Conservation (phyloP, 2,888 invertebrate genomes). For the Prenolepis imparis region DNA sequence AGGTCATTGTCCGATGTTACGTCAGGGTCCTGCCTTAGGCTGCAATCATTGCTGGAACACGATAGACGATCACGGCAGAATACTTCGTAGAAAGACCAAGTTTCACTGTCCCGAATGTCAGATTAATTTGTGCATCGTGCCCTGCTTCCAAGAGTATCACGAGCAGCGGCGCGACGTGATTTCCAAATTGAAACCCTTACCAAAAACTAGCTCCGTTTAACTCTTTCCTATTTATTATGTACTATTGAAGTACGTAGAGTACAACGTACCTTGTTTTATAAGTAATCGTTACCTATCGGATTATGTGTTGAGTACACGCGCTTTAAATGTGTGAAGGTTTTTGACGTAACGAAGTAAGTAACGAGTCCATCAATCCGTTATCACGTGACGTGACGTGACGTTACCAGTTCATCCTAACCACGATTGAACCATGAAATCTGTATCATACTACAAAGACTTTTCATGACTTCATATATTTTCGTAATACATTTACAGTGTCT, state of each 20-base stretch:
- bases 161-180: slow-evolving; percentile 87
- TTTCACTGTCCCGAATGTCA: slow-evolving; percentile 96
- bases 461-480: slow-evolving; percentile 45
- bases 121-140: slow-evolving; percentile 95
- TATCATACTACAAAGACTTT: slow-evolving; percentile 10
- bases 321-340: slow-evolving; percentile 43
- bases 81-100: slow-evolving; percentile 94
- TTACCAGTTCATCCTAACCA: slow-evolving; percentile 13
- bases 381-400: not conserved
- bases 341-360: not conserved
- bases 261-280: slow-evolving; percentile 23
- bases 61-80: slow-evolving; percentile 93
- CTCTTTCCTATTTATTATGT: slow-evolving; percentile 32
- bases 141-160: slow-evolving; percentile 95
- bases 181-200: slow-evolving; percentile 78
- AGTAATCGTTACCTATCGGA: slow-evolving; percentile 26
- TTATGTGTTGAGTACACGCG: slow-evolving; percentile 30
- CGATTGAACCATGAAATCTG: slow-evolving; percentile 12
- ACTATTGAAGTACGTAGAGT: not conserved
- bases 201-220: slow-evolving; percentile 82
- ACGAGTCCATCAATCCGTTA: not conserved
- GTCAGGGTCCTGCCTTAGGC: slow-evolving; percentile 94
- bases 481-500: slow-evolving; percentile 39
- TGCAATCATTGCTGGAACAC: slow-evolving; percentile 97
- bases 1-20: slow-evolving; percentile 94